Evolutionary conservation across 2,797 vertebrate genomes (phyloP), one percentile per base, ranked within the genome.

Genomic region (Odontamblyopus rebecca): DNA sequence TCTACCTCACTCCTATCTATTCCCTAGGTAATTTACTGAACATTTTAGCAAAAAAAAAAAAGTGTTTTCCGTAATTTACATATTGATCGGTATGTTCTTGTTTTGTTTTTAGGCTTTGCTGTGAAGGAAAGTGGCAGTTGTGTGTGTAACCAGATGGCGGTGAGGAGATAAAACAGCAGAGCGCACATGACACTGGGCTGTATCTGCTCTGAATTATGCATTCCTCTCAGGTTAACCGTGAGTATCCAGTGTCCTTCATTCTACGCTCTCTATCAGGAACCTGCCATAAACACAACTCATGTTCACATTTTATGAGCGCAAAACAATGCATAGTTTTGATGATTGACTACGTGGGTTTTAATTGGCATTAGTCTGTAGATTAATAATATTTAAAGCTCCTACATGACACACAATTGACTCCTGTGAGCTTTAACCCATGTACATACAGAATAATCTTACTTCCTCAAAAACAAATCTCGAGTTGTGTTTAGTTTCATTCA

Each of bases 181-280:
- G 71, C 75, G 54, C 82, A 80, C 30, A 71, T 86, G 91, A 89
- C 88, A 85, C 85, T 74, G 76, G 32, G 70, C 61, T 65, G 78
- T 83, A 75, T 79, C 86, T 74, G 30, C 70, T 77, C 76, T 95
- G 83, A 94, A 94, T 94, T 88, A 94, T 94, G 81, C 91, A 94
- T 91, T 75, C 71, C 71, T 76, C 80, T 84, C 83, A 87, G 82
- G 88, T 92, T 83, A 83, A 85, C 76, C 4, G 63, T 41, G 72
- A 69, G 75, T 87, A 88, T 93, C 89, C 69, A 23, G 79, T 90
- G 79, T 88, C 86, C 80, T 75, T 88, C 83, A 79, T 76, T 88
- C 70, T 81, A 57, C 15, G 11, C 77, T 59, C 71, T 62, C 66
- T 79, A 70, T 70, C 69, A 67, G 61, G 54, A 51, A 79, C 75